phyloP scores from a whole-genome alignment of 2,888 invertebrate species.

The Podotricha telesiphe region DNA sequence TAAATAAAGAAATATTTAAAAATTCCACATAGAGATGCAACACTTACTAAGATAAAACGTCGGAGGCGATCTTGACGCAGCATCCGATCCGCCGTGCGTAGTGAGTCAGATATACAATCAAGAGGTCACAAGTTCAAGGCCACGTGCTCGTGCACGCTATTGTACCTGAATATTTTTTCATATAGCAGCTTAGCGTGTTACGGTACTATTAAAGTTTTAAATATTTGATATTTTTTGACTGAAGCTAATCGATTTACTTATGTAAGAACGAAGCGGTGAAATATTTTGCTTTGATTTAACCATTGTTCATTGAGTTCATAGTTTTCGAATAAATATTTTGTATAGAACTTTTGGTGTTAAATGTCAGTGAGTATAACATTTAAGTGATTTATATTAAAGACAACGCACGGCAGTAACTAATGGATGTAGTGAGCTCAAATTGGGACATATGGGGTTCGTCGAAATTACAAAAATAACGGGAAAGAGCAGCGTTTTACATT shows the following conservation, averaged over 20 bases:
- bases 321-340: too few relatives aligned
- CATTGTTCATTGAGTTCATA: too few relatives aligned
- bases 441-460: too few relatives aligned
- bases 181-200: constrained; percentile 33
- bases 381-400: too few relatives aligned
- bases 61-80: constrained; percentile 10
- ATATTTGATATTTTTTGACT: constrained; percentile 20
- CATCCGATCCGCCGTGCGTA: constrained; percentile 19
- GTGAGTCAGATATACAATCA: constrained; percentile 34
- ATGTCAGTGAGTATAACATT: too few relatives aligned
- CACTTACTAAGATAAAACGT: constrained; percentile 52
- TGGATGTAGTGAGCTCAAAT: too few relatives aligned
- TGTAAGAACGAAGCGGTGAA: constrained; percentile 1
- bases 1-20: neutral
- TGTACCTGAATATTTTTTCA: constrained; percentile 26
- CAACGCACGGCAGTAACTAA: too few relatives aligned
- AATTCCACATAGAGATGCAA: constrained; percentile 11
- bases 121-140: constrained; percentile 40
- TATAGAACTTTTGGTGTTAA: too few relatives aligned
- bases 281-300: neutral
- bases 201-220: constrained; percentile 31
- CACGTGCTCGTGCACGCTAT: constrained; percentile 32
- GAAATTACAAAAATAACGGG: too few relatives aligned
- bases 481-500: too few relatives aligned
- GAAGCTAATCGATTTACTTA: constrained; percentile 21